Evolutionary conservation across 2,888 invertebrate genomes (phyloP).

Genomic region (Balanococcus diminutus): DNA sequence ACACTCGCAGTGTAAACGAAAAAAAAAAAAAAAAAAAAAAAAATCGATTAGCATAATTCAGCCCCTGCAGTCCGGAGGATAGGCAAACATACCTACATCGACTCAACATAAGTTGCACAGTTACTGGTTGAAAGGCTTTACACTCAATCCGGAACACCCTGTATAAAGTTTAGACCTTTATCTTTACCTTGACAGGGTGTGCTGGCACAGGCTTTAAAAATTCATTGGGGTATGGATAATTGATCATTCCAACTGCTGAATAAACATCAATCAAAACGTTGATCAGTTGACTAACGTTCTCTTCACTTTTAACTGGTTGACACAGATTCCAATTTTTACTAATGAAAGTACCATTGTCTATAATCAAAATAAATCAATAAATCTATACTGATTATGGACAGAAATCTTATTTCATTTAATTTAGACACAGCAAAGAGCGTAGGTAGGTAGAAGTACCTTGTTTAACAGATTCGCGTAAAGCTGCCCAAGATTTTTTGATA

Average conservation of each 20-base stretch:
- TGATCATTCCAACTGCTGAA: conserved; percentile 84
- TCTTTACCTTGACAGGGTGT: conserved; percentile 73
- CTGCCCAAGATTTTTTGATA: conserved; percentile 79
- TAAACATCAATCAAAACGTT: neutral
- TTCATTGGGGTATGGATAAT: conserved; percentile 88
- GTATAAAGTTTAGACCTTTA: too few relatives aligned
- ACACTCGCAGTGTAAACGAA: too few relatives aligned
- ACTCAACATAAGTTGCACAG: neutral
- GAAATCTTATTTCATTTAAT: too few relatives aligned
- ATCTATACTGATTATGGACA: too few relatives aligned
- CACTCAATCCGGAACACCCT: too few relatives aligned
- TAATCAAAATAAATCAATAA: neutral
- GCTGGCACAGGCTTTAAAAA: conserved; percentile 85
- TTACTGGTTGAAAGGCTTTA: neutral
- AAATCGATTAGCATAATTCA: neutral
- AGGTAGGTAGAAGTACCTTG: conserved; percentile 63
- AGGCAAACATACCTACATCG: neutral
- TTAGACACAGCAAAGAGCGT: too few relatives aligned
- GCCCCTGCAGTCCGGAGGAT: neutral
- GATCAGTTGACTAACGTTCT: neutral
- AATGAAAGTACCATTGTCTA: conserved; percentile 75
- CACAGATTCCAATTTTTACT: conserved; percentile 79
- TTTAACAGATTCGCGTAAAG: conserved; percentile 66
- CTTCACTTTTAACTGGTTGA: conserved; percentile 67
- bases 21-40: too few relatives aligned